Conservation (phyloP, 2,888 invertebrate genomes). For the Meghimatium bilineatum region DNA sequence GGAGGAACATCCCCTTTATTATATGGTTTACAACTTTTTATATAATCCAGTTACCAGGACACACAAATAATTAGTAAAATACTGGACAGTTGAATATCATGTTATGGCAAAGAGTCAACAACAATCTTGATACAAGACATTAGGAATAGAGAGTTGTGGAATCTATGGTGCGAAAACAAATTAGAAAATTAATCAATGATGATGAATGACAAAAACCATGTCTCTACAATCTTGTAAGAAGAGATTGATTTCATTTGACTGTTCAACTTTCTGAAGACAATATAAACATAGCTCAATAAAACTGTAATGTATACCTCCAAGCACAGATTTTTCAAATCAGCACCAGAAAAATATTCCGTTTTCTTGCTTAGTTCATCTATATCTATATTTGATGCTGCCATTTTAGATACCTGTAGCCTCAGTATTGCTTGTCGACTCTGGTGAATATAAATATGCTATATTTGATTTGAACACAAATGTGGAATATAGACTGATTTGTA, state of each 20-base stretch:
- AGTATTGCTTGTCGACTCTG: slow-evolving; percentile 77
- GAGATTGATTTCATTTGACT: no score
- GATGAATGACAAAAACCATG: background rate
- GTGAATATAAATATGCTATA: background rate
- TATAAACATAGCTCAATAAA: background rate
- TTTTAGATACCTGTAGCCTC: slow-evolving; percentile 75
- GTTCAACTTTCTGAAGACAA: background rate
- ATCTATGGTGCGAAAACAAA: no score
- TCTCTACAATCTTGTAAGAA: background rate
- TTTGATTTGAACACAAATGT: background rate
- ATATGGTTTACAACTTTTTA: no score
- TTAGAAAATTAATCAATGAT: no score
- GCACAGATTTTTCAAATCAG: slow-evolving; percentile 82
- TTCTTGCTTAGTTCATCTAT: slow-evolving; percentile 77
- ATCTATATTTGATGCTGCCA: slow-evolving; percentile 66
- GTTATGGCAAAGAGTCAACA: no score
- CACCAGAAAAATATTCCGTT: slow-evolving; percentile 81
- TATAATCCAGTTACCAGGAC: no score
- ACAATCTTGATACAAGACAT: no score
- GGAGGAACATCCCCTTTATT: no score
- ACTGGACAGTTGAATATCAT: no score
- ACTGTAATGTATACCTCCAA: slow-evolving; percentile 78
- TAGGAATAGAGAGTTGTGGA: no score
- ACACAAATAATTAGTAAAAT: no score
- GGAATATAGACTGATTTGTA: background rate